Conservation (phyloP, 2,113 vertebrate species). For the Oryzias woworae region DNA sequence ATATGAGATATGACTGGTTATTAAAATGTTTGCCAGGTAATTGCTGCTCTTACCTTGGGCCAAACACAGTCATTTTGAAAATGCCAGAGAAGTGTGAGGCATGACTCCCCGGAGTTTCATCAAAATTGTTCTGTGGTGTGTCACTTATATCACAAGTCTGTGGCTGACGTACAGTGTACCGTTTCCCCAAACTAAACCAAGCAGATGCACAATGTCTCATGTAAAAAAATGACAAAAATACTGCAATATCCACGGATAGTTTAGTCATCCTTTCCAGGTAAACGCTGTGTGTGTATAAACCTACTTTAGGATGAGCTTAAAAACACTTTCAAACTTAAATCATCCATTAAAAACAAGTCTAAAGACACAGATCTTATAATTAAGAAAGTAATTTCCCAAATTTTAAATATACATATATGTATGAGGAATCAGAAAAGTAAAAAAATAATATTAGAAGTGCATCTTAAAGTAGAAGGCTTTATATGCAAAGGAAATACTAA, state of each 20-base stretch:
- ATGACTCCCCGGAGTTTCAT: slow-evolving; percentile 43
- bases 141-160: slow-evolving; percentile 44
- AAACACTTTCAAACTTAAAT: background rate
- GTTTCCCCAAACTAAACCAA: slow-evolving; percentile 6
- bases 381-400: no score
- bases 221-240: background rate
- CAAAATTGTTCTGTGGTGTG: slow-evolving; percentile 35
- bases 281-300: background rate
- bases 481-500: no score
- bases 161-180: slow-evolving; percentile 10
- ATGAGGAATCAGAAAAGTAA: no score
- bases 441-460: no score
- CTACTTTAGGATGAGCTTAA: background rate
- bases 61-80: slow-evolving; percentile 66
- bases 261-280: background rate
- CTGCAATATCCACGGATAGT: background rate
- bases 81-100: slow-evolving; percentile 52
- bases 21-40: slow-evolving; percentile 71
- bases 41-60: slow-evolving; percentile 60
- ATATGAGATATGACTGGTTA: slow-evolving; percentile 66
- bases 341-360: no score
- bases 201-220: background rate
- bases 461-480: no score
- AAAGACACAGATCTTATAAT: no score
- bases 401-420: no score